Evolutionary conservation across 2,888 invertebrate genomes (phyloP).

Genomic region (Leucozona laternaria): DNA sequence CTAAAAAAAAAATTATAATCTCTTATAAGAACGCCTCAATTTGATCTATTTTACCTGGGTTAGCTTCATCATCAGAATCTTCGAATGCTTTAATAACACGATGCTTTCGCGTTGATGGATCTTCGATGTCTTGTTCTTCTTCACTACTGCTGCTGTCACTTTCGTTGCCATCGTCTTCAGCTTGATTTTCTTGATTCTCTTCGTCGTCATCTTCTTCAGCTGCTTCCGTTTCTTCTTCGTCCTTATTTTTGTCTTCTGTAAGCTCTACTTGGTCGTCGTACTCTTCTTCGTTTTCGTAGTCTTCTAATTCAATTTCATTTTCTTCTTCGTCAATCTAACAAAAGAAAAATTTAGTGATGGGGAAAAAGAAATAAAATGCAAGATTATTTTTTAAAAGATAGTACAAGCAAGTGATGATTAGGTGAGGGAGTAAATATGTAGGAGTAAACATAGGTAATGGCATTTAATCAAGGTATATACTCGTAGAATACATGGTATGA

Average conservation of each 20-base stretch:
- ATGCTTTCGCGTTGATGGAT: conserved; percentile 83
- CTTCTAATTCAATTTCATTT: conserved; percentile 80
- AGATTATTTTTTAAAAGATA: too few relatives aligned
- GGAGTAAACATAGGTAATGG: too few relatives aligned
- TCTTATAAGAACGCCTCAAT: not conserved
- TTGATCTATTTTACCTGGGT: conserved; percentile 20
- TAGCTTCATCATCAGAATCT: conserved; percentile 80
- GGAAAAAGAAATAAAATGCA: too few relatives aligned
- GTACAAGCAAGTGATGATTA: too few relatives aligned
- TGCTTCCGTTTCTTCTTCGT: conserved; percentile 81
- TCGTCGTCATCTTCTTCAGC: conserved; percentile 78
- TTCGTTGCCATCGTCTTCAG: conserved; percentile 52
- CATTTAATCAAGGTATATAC: too few relatives aligned
- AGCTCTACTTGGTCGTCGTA: conserved; percentile 78
- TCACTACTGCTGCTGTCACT: conserved; percentile 79
- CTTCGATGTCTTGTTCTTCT: conserved; percentile 76
- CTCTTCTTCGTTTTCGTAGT: conserved; percentile 83
- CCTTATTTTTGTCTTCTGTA: conserved; percentile 82
- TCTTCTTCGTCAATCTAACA: conserved; percentile 77
- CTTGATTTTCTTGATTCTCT: conserved; percentile 36
- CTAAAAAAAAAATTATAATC: conserved; percentile 3
- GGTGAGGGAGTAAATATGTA: too few relatives aligned
- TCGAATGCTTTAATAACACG: conserved; percentile 81
- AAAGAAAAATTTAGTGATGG: not conserved
- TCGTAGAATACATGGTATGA: too few relatives aligned